Base-by-base conservation (phyloP, 2,797 vertebrate genomes). In the Orientallactaga sibirica region DNA sequence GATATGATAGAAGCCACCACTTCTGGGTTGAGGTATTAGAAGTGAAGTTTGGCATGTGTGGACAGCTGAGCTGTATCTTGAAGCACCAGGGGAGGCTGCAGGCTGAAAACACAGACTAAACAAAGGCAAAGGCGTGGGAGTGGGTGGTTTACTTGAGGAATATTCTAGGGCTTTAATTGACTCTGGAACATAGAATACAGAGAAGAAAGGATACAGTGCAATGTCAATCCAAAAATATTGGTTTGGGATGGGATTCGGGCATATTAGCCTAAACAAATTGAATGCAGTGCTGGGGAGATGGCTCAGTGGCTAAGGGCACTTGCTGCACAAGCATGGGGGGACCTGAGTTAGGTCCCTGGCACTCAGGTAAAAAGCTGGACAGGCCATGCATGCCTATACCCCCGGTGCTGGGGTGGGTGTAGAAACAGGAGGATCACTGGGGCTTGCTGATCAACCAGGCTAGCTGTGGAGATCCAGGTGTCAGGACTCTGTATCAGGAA, bases 101-200 rank as follows among this genome's bases (percentile, higher is more conserved):
- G 78, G 33, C n/a, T n/a, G 27, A 70, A 55, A 71, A 14, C 20
- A 84, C 22, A 61, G 82, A 27, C 74, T 66, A 43, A 73, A 48
- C 14, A 11, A 33, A 81, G 10, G 70, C 4, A 1, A 19, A 77
- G 25, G 66, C 8, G 3, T 62, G 33, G 43, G 15, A 19, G 20
- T 43, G 22, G 25, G 2, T 25, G 20, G 20, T 77, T 37, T 71
- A 22, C 29, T 58, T 78, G 37, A 71, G 76, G 67, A 77, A 52
- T 71, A 37, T 62, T 76, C 76, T 94, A 61, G 89, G 73, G 9
- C 37, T 22, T 73, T 92, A 62, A 76, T 20, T 80, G 19, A 55
- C 43, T 43, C 71, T 71, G 76, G 43, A 84, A 90, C 22, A 37
- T 61, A 82, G 43, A 2, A 37, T 33, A 33, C 18, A 24, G 66